Base-by-base conservation (phyloP, 1,140 invertebrate species). In the Brachionus asplanchnoidis region DNA sequence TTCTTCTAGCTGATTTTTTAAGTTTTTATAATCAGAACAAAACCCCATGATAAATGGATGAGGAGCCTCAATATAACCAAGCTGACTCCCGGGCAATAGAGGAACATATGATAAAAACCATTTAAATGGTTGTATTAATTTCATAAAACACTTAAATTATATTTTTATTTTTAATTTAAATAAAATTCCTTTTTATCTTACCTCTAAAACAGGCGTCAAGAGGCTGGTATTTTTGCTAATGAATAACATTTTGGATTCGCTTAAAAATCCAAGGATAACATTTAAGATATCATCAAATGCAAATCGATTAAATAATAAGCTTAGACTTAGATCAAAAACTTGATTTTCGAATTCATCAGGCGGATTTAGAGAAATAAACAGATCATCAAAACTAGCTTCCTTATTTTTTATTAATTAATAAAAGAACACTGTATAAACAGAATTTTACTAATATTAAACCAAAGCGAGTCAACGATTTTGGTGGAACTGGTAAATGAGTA, bases 21-120 rank as follows among this genome's bases (percentile, higher is more conserved):
- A 17, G 26, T 5, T 77, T 20, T 77, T 6, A 50, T 26, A 77
- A 77, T 77, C 73, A 4, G 73, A 26, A 14, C 53, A 44, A 56
- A 44, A 82, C 4, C 79, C 79, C 79, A 82, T 82, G 1, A 82
- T 82, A 46, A 82, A 82, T 32, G 79, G 79, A 46, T 82, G 79
- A 32, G 79, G 79, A 20, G 79, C 79, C 20, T 82, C 79, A 1
- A 82, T 65, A 23, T 82, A 82, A 23, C 42, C 79, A 65, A 82
- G 53, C 40, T 65, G 79, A 14, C n/a, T 20, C 2, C 14, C 23
- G 1, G 79, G 79, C 14, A 82, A 46, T 6, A 82, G 36, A 11
- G 79, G 79, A 44, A 82, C 79, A 68, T 82, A 82, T 60, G 79
- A 20, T 40, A 82, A 53, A 11, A 65, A 14, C 79, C 79, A 82